Conservation (phyloP, 2,888 invertebrate species). For the Pristionchus arcanus region DNA sequence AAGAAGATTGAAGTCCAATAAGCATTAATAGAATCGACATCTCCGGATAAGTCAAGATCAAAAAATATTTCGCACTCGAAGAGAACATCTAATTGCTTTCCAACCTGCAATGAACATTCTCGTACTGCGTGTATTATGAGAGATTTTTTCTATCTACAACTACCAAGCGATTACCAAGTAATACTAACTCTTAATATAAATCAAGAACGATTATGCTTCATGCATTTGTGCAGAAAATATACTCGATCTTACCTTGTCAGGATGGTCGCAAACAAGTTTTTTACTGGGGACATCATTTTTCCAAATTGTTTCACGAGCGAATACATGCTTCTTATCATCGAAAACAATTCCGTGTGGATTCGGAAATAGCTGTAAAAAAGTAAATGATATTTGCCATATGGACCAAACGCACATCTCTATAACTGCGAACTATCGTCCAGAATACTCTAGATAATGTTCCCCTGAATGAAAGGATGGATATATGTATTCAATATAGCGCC, state of each 20-base stretch:
- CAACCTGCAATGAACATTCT: neutral
- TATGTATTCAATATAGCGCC: neutral
- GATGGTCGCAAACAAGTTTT: neutral
- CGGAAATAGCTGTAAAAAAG: neutral
- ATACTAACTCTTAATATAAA: no score
- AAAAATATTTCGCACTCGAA: neutral
- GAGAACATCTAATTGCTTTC: neutral
- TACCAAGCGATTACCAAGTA: no score
- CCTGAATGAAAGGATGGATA: neutral
- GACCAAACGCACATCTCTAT: neutral
- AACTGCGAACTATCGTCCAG: conserved; percentile 6
- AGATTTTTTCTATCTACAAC: no score
- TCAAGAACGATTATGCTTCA: no score
- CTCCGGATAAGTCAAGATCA: neutral
- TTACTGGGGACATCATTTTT: neutral
- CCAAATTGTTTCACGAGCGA: neutral
- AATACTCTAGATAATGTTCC: neutral
- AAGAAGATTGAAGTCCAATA: conserved; percentile 16
- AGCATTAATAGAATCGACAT: neutral
- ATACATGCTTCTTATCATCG: neutral
- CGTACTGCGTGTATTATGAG: neutral
- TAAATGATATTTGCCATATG: neutral
- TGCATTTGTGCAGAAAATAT: no score
- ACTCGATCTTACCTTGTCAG: neutral
- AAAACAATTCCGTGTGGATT: neutral